phyloP scores from a whole-genome alignment of 2,113 vertebrate species.

The Hiodon alosoides region DNA sequence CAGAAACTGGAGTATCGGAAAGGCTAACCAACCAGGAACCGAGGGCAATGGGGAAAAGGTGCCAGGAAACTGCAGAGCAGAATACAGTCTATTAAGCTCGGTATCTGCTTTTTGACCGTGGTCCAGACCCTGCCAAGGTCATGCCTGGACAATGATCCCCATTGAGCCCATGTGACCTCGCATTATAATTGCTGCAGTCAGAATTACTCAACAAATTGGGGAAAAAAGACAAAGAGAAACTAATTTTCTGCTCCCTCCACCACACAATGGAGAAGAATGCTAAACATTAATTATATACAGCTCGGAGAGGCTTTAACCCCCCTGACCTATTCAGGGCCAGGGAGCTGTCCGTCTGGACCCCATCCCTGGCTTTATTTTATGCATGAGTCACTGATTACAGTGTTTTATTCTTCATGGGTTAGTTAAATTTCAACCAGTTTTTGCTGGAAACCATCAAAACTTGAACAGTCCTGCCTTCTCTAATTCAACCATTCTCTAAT shows the following conservation, averaged over 20 bases:
- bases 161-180: too few relatives aligned
- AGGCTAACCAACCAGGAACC: not conserved
- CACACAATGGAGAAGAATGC: too few relatives aligned
- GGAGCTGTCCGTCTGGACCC: not conserved
- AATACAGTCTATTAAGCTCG: too few relatives aligned
- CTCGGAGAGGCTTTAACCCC: not conserved
- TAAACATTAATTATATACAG: not conserved
- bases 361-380: constrained; percentile 7
- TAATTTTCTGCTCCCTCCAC: too few relatives aligned
- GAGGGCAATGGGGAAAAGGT: not conserved
- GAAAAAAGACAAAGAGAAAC: too few relatives aligned
- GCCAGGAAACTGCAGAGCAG: too few relatives aligned
- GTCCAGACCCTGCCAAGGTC: not conserved
- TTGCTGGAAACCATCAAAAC: constrained; percentile 70
- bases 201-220: too few relatives aligned
- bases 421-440: constrained; percentile 68
- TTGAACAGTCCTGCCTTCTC: constrained; percentile 60
- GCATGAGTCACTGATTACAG: constrained; percentile 1
- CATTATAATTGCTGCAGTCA: too few relatives aligned
- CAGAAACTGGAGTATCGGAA: not conserved
- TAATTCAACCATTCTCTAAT: constrained; percentile 63
- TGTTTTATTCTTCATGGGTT: constrained; percentile 32
- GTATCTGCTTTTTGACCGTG: too few relatives aligned
- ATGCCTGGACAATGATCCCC: too few relatives aligned
- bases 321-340: not conserved